Evolutionary conservation across 2,888 invertebrate genomes (phyloP).

Genomic region (Trypoxylon attenuatum): DNA sequence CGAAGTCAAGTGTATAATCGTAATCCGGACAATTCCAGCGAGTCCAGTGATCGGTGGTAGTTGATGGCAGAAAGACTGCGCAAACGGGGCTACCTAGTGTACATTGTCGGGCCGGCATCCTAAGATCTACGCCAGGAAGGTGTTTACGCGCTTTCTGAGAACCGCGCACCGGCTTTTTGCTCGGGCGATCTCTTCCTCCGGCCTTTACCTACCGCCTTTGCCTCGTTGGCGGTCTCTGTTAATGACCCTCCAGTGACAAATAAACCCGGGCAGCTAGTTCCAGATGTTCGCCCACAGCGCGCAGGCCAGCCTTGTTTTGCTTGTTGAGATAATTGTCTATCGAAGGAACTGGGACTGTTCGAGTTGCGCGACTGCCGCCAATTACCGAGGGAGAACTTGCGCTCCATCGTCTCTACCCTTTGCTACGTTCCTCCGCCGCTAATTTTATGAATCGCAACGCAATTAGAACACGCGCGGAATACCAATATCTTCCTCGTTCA

Average conservation of each 20-base stretch:
- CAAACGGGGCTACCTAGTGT: slow-evolving; percentile 29
- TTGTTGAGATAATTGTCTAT: slow-evolving; percentile 64
- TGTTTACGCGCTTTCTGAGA: slow-evolving; percentile 68
- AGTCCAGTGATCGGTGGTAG: background rate
- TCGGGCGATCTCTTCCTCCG: slow-evolving; percentile 29
- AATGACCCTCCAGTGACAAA: slow-evolving; percentile 68
- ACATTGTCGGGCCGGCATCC: slow-evolving; percentile 56
- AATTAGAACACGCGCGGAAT: background rate
- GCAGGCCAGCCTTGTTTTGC: slow-evolving; percentile 46
- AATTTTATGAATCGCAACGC: background rate
- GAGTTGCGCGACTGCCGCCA: slow-evolving; percentile 2
- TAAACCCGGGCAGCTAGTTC: slow-evolving; percentile 59
- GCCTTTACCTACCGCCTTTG: slow-evolving; percentile 45
- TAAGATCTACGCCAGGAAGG: slow-evolving; percentile 63
- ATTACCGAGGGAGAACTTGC: too few species aligned
- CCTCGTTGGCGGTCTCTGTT: slow-evolving; percentile 47
- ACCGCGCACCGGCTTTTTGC: slow-evolving; percentile 63
- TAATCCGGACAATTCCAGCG: slow-evolving; percentile 44
- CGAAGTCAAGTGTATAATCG: slow-evolving; percentile 46
- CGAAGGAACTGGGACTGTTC: slow-evolving; percentile 46
- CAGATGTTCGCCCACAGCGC: slow-evolving; percentile 53
- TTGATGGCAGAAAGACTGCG: slow-evolving; percentile 5
- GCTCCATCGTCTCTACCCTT: background rate
- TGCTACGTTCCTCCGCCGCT: background rate
- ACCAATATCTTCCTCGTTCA: too few species aligned